Evolutionary conservation across 2,797 vertebrate genomes (phyloP).

Genomic region (Nannoperca australis): DNA sequence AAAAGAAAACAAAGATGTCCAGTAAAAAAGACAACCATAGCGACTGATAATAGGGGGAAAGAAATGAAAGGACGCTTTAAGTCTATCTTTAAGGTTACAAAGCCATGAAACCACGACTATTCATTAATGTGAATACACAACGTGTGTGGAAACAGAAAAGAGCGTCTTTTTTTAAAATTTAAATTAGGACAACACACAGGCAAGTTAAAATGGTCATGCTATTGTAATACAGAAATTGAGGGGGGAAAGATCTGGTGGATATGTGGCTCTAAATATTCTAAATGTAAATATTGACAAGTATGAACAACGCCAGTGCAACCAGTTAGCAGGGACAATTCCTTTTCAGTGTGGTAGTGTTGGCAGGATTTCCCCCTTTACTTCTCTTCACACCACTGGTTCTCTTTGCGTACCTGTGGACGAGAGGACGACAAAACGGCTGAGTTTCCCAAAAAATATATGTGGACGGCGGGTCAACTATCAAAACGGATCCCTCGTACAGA

Average conservation of each 20-base stretch:
- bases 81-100: conserved; percentile 34
- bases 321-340: conserved; percentile 90
- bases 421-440: neutral
- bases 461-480: neutral
- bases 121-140: conserved; percentile 51
- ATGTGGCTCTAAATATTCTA: conserved; percentile 87
- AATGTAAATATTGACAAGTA: conserved; percentile 96
- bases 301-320: conserved; percentile 99
- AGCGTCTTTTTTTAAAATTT: conserved; percentile 80
- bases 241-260: conserved; percentile 45
- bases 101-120: conserved; percentile 54
- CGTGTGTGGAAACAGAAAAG: conserved; percentile 63
- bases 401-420: conserved; percentile 93
- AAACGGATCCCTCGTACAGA: neutral
- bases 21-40: conserved; percentile 74
- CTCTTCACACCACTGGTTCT: conserved; percentile 99
- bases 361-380: conserved; percentile 88
- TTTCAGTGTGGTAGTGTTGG: conserved; percentile 88
- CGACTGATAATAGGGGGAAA: conserved; percentile 46
- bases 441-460: neutral
- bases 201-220: conserved; percentile 89
- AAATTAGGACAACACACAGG: conserved; percentile 89
- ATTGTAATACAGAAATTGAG: conserved; percentile 80
- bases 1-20: conserved; percentile 69
- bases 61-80: conserved; percentile 28